Conservation (phyloP, 2,888 invertebrate species). For the Penaeus monodon region DNA sequence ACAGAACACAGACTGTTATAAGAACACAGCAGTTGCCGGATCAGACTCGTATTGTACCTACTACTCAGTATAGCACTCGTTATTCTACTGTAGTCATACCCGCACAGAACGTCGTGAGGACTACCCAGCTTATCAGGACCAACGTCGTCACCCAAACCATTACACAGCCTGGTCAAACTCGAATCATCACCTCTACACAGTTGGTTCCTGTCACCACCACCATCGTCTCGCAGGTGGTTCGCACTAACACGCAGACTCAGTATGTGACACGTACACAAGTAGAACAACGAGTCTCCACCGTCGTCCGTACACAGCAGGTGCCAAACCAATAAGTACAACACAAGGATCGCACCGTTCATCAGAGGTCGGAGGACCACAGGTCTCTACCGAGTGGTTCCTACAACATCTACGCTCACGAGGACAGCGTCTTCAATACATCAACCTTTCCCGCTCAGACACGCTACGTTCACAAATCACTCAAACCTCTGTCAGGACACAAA, state of each 20-base stretch:
- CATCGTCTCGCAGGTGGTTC: constrained; percentile 40
- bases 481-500: constrained; percentile 29
- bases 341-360: constrained; percentile 49
- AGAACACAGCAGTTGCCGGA: constrained; percentile 45
- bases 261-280: constrained; percentile 43
- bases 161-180: constrained; percentile 46
- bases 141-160: constrained; percentile 51
- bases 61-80: constrained; percentile 47
- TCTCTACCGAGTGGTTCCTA: constrained; percentile 31
- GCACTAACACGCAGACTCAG: constrained; percentile 42
- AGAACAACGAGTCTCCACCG: constrained; percentile 44
- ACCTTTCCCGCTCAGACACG: constrained; percentile 37
- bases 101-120: constrained; percentile 28
- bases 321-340: too few relatives aligned
- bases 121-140: constrained; percentile 44
- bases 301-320: constrained; percentile 32
- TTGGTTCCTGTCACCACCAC: constrained; percentile 45
- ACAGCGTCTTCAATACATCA: constrained; percentile 35
- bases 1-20: constrained; percentile 39
- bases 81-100: constrained; percentile 40
- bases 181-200: constrained; percentile 47
- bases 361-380: constrained; percentile 37
- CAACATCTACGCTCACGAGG: constrained; percentile 41
- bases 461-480: constrained; percentile 33
- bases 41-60: constrained; percentile 44